Evolutionary conservation across 2,113 vertebrate species (phyloP), one percentile per base, ranked within the genome.

Genomic region (Spea multiplicata): DNA sequence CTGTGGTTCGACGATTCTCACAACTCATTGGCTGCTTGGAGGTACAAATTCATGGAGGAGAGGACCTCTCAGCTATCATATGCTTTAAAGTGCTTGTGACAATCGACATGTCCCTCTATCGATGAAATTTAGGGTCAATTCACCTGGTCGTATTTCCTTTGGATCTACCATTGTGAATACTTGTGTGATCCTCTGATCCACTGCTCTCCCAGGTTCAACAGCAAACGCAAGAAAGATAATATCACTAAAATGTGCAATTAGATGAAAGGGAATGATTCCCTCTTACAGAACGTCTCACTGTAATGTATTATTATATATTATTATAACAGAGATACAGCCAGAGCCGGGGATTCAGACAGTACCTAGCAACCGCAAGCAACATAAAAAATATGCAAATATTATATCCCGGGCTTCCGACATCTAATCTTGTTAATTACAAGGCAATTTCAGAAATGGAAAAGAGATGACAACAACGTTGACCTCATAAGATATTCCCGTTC

Each of bases 401-500:
- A 45, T 44, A 82, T 84, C 86, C 82, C 81, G 49, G 84, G 65
- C 70, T 84, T 81, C 75, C 53, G 71, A 76, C 68, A 80, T 81
- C 67, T 86, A 82, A 90, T 89, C 85, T 91, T 84, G 86, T 88
- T 88, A 88, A 88, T 76, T 85, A 87, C 75, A 83, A 82, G 83
- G 80, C 82, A 82, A 84, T 87, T 89, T 86, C 81, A 71, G 84
- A 85, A 84, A 87, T 82, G 84, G 80, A 86, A 85, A 84, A 81
- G 84, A 86, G 81, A 65, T 0, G 86, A 84, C 86, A 89, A 84
- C 75, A 73, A 77, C 85, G 71, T 83, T 81, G 83, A 83, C 71
- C 86, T 85, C 61, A 0, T 83, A 84, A 91, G 87, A 87, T 87
- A 85, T 85, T 85, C 86, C 86, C 87, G 85, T 87, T 88, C 88